A percentile compares a stretch with the other conserved stretches of the same genome.
Conservation (phyloP, 35 echinoderm and acorn worm species). For the Ophioderma brevispina region DNA sequence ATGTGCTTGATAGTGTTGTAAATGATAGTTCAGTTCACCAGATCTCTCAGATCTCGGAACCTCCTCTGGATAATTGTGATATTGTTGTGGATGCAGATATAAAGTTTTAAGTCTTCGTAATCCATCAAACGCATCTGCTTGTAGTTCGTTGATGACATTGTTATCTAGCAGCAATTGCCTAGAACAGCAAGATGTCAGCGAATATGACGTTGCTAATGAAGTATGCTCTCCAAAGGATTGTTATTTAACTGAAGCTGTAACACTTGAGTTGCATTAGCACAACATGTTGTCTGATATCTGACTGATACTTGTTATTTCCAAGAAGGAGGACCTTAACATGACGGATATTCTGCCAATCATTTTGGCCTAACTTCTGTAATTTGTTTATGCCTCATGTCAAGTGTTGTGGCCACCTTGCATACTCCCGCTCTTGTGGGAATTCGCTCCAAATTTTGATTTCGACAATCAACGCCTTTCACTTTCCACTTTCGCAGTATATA, state of each 20-base stretch:
- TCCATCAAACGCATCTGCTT: background rate
- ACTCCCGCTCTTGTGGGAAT: too few relatives aligned
- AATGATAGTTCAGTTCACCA: background rate
- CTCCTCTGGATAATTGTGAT: background rate
- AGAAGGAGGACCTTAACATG: background rate
- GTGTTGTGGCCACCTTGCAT: too few relatives aligned
- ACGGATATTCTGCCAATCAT: background rate
- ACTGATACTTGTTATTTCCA: background rate
- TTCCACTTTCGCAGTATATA: too few relatives aligned
- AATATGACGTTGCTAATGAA: background rate
- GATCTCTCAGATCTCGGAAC: background rate
- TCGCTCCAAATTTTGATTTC: too few relatives aligned
- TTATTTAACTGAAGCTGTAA: background rate
- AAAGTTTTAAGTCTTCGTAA: background rate
- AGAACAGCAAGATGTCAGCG: background rate
- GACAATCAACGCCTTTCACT: too few relatives aligned
- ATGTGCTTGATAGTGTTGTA: background rate
- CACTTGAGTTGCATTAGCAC: background rate
- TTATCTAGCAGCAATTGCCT: background rate
- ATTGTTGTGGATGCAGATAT: background rate
- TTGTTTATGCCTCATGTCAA: background rate
- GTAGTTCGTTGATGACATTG: background rate
- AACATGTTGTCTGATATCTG: background rate
- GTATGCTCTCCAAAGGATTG: background rate
- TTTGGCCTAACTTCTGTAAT: background rate